phyloP scores from a whole-genome alignment of 2,113 vertebrate species.

The Patagioenas fasciata region DNA sequence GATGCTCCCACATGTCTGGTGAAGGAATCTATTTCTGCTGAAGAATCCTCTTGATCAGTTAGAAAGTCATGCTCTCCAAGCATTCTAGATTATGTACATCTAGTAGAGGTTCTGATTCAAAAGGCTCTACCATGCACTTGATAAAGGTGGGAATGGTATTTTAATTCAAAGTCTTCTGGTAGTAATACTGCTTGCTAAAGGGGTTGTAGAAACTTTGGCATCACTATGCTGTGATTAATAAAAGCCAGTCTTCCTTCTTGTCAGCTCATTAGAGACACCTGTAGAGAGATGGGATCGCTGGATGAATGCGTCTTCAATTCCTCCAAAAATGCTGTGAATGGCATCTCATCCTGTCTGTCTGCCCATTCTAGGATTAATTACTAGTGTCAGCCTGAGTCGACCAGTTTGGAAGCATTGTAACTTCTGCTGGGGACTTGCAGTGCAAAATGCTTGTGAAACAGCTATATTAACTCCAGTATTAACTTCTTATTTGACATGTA shows the following conservation, averaged over 20 bases:
- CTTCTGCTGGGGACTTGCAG: not conserved
- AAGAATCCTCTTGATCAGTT: not conserved
- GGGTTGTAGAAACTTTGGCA: not conserved
- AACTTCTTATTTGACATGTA: not conserved
- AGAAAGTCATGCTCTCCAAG: not conserved
- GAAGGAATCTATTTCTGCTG: not conserved
- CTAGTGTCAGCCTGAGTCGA: not conserved
- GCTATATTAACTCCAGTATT: not conserved
- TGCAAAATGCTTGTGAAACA: not conserved
- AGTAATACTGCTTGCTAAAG: not conserved
- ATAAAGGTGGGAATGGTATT: not conserved
- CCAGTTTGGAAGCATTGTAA: not conserved
- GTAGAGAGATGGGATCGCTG: not conserved
- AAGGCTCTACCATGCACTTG: not conserved
- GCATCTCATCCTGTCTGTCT: not conserved
- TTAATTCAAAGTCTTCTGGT: not conserved
- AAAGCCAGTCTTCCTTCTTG: not conserved
- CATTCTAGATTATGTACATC: not conserved
- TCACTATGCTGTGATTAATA: not conserved
- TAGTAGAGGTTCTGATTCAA: not conserved
- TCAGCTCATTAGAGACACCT: not conserved
- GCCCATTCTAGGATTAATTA: not conserved
- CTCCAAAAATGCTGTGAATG: not conserved
- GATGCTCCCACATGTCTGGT: not conserved
- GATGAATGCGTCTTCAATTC: not conserved